Evolutionary conservation across 2,888 invertebrate species (phyloP).

Genomic region (Sinodicranocentrus sp.): DNA sequence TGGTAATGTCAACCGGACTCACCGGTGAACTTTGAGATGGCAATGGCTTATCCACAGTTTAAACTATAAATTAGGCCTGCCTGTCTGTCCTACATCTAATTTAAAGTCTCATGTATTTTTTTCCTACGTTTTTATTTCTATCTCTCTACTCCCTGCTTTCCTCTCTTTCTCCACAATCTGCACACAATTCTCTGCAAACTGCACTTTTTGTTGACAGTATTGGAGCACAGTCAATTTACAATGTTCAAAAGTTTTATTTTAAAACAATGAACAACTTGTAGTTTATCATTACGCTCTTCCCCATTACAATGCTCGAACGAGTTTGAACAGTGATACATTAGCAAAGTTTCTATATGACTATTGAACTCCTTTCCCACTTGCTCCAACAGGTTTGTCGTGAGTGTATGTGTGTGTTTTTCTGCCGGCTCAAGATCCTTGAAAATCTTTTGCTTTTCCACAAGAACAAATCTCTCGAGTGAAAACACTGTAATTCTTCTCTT

Average conservation of each 20-base stretch:
- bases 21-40: slow-evolving; percentile 75
- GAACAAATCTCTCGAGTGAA: too few relatives aligned
- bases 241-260: slow-evolving; percentile 4
- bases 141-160: slow-evolving; percentile 28
- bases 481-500: too few relatives aligned
- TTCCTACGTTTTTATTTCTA: not conserved
- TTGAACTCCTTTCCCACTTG: not conserved
- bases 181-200: not conserved
- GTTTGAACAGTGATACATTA: slow-evolving; percentile 49
- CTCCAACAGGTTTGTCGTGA: too few relatives aligned
- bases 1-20: slow-evolving; percentile 76
- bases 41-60: slow-evolving; percentile 76
- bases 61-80: slow-evolving; percentile 50
- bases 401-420: too few relatives aligned
- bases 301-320: slow-evolving; percentile 38
- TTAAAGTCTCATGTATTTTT: slow-evolving; percentile 35
- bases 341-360: slow-evolving; percentile 30
- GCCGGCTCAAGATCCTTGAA: too few relatives aligned
- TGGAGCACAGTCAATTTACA: slow-evolving; percentile 5
- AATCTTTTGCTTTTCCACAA: too few relatives aligned
- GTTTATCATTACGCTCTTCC: slow-evolving; percentile 54
- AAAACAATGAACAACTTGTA: slow-evolving; percentile 19
- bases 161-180: not conserved
- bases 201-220: too few relatives aligned
- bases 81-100: slow-evolving; percentile 59